Conservation (phyloP, 2,113 vertebrate species). For the Drymodes brunneopygia region DNA sequence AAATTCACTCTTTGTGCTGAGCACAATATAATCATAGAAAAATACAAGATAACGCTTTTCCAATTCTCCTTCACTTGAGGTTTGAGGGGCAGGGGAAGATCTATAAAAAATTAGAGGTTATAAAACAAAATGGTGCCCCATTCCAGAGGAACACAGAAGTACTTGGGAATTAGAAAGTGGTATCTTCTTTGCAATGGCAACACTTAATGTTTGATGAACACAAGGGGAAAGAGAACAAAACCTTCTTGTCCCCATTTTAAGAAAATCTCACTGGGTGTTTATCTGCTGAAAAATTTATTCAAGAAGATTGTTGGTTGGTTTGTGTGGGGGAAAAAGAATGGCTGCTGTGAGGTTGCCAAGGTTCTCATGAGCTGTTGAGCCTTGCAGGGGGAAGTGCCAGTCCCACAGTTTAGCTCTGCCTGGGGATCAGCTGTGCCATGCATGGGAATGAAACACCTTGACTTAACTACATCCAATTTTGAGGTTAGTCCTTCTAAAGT, state of each 20-base stretch:
- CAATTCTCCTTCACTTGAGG: neutral
- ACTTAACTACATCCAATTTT: neutral
- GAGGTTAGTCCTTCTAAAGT: neutral
- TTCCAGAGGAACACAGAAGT: neutral
- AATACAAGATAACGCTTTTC: neutral
- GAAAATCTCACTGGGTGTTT: neutral
- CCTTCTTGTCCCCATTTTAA: neutral
- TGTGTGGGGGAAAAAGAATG: neutral
- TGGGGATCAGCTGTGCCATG: neutral
- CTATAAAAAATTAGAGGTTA: neutral
- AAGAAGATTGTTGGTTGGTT: neutral
- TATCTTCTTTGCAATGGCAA: neutral
- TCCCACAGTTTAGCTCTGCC: neutral
- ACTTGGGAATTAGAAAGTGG: neutral
- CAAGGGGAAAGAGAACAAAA: neutral
- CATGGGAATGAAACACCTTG: neutral
- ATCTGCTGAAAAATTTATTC: neutral
- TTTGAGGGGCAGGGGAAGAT: neutral
- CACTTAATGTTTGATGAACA: neutral
- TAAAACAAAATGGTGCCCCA: neutral
- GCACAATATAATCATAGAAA: neutral
- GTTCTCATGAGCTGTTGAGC: neutral
- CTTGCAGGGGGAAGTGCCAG: neutral
- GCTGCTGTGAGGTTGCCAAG: neutral
- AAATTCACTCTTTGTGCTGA: neutral